These are phyloP conservation scores for Lithobates pipiens DNA, from an alignment of 2,797 vertebrate genomes.

Conservation along the genomic window DNA sequence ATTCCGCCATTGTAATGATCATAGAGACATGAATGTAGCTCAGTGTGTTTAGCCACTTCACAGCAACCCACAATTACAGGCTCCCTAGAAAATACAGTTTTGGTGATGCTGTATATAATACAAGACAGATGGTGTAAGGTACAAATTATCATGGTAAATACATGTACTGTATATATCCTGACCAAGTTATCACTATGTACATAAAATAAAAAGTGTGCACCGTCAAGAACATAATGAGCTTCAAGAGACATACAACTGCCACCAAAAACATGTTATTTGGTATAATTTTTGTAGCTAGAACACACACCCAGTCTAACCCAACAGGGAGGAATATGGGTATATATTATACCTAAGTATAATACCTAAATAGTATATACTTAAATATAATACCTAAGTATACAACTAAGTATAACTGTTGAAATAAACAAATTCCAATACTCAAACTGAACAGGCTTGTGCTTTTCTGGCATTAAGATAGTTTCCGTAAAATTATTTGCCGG, in stretches of 20 bases:
- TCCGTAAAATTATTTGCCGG: too few relatives aligned
- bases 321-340: not conserved
- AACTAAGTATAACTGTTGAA: too few relatives aligned
- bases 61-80: constrained; percentile 21
- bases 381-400: too few relatives aligned
- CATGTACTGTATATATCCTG: constrained; percentile 13
- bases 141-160: constrained; percentile 9
- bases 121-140: not conserved
- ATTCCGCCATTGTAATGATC: constrained; percentile 22
- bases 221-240: not conserved
- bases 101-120: constrained; percentile 3
- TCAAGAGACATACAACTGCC: not conserved
- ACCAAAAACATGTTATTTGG: not conserved
- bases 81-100: not conserved
- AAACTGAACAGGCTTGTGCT: too few relatives aligned
- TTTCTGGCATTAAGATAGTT: too few relatives aligned
- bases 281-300: not conserved
- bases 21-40: constrained; percentile 3
- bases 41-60: constrained; percentile 9
- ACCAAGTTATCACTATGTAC: constrained; percentile 1
- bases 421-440: too few relatives aligned
- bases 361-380: too few relatives aligned
- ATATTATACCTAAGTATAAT: too few relatives aligned
- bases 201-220: not conserved
- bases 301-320: not conserved